These are phyloP conservation scores for Adela reaumurella DNA, from an alignment of 2,888 invertebrate genomes.

Conservation along the genomic window DNA sequence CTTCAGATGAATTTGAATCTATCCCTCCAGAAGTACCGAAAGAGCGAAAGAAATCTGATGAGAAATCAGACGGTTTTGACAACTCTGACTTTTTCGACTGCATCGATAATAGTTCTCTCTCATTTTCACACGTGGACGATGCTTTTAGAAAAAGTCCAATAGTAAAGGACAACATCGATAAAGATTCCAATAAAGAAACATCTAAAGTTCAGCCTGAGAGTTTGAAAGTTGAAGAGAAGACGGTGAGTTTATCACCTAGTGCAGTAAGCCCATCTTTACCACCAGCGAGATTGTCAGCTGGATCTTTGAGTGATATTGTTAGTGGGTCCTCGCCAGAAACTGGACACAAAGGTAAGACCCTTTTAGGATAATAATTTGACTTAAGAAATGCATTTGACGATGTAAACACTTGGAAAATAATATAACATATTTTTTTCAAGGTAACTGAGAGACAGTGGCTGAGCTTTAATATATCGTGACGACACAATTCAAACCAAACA, in stretches of 20 bases:
- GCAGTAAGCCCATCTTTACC: conserved; percentile 25
- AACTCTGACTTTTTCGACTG: conserved; percentile 51
- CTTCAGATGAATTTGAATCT: conserved; percentile 51
- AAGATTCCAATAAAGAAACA: conserved; percentile 23
- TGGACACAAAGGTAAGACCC: conserved; percentile 28
- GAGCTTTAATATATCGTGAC: too few species aligned
- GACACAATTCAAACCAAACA: too few species aligned
- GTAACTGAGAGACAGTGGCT: too few species aligned
- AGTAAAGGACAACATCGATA: conserved; percentile 26
- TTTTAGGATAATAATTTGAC: too few species aligned
- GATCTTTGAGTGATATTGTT: conserved; percentile 60
- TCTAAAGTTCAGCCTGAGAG: conserved; percentile 27
- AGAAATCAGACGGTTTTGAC: conserved; percentile 51
- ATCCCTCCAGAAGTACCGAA: conserved; percentile 45
- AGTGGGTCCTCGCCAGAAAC: conserved; percentile 65
- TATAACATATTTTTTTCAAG: too few species aligned
- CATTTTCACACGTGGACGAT: conserved; percentile 47
- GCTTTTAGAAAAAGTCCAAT: conserved; percentile 47
- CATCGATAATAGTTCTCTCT: conserved; percentile 48
- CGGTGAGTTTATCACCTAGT: conserved; percentile 17
- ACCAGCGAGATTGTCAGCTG: conserved; percentile 54
- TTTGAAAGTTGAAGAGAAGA: conserved; percentile 19
- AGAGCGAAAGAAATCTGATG: conserved; percentile 48
- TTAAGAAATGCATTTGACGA: too few species aligned
- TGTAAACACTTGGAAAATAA: too few species aligned